Evolutionary conservation across 1,140 invertebrate species (phyloP).

Genomic region (Drosophila grimshawi): DNA sequence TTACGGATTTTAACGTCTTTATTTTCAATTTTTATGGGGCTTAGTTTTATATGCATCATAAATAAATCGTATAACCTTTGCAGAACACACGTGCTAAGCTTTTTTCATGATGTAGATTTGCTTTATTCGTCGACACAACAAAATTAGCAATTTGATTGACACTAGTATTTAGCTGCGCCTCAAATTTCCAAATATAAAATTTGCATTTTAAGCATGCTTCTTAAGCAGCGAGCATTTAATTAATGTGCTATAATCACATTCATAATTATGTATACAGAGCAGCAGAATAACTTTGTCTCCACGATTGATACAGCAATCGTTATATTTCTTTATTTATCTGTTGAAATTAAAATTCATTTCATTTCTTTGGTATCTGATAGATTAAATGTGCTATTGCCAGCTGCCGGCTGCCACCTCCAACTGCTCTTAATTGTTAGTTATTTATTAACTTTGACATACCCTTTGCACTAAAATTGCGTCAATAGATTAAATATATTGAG

Average conservation of each 20-base stretch:
- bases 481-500: background rate
- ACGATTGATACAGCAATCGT: background rate
- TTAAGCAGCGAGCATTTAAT: slow-evolving; percentile 31
- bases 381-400: slow-evolving; percentile 27
- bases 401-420: slow-evolving; percentile 15
- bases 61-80: slow-evolving; percentile 51
- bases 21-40: slow-evolving; percentile 3
- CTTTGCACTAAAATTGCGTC: background rate
- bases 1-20: slow-evolving; percentile 13
- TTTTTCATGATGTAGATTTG: background rate
- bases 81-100: slow-evolving; percentile 61
- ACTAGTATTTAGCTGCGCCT: slow-evolving; percentile 37
- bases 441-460: slow-evolving; percentile 10
- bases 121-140: background rate
- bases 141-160: slow-evolving; percentile 8
- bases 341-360: slow-evolving; percentile 30
- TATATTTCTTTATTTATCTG: background rate
- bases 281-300: slow-evolving; percentile 6
- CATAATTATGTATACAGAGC: slow-evolving; percentile 23
- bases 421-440: slow-evolving; percentile 39
- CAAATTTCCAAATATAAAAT: slow-evolving; percentile 54
- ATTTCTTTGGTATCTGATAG: slow-evolving; percentile 1
- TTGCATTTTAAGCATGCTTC: slow-evolving; percentile 31
- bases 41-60: background rate
- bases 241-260: slow-evolving; percentile 40